Conservation (phyloP, 2,113 vertebrate genomes). For the Mirounga angustirostris region DNA sequence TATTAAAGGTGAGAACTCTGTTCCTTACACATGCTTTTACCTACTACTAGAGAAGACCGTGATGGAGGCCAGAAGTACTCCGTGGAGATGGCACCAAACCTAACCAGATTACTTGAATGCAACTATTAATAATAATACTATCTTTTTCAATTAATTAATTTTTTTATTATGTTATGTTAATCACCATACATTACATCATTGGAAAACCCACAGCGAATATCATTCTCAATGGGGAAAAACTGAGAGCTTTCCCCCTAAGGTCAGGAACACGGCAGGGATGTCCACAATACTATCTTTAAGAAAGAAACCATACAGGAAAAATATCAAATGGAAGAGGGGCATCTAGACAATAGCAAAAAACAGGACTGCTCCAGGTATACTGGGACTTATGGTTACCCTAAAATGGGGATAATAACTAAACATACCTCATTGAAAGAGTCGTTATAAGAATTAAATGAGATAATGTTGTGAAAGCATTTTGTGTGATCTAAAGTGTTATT, state of each 20-base stretch:
- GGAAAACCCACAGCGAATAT: too few relatives aligned
- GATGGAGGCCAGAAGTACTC: neutral
- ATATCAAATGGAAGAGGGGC: neutral
- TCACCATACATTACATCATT: too few relatives aligned
- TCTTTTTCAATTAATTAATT: neutral
- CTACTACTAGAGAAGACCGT: neutral
- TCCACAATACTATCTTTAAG: neutral
- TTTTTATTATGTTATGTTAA: too few relatives aligned
- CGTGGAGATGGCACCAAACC: neutral
- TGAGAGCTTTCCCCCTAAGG: too few relatives aligned
- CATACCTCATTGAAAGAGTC: neutral
- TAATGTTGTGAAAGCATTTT: conserved; percentile 1
- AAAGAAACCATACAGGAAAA: conserved; percentile 16
- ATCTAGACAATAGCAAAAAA: neutral
- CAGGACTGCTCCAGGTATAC: neutral
- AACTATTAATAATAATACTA: conserved; percentile 1
- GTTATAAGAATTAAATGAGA: neutral
- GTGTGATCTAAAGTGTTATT: neutral
- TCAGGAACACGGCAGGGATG: too few relatives aligned
- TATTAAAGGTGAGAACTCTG: neutral
- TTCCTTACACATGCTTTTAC: neutral
- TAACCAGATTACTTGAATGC: neutral
- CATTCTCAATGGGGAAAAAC: too few relatives aligned
- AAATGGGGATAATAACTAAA: conserved; percentile 2
- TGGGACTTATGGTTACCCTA: neutral